Percentiles rank a stretch among this genome's conserved stretches.
These are phyloP conservation scores for Apodemia zela DNA, from an alignment of 2,888 invertebrate species.

Conservation along the genomic window DNA sequence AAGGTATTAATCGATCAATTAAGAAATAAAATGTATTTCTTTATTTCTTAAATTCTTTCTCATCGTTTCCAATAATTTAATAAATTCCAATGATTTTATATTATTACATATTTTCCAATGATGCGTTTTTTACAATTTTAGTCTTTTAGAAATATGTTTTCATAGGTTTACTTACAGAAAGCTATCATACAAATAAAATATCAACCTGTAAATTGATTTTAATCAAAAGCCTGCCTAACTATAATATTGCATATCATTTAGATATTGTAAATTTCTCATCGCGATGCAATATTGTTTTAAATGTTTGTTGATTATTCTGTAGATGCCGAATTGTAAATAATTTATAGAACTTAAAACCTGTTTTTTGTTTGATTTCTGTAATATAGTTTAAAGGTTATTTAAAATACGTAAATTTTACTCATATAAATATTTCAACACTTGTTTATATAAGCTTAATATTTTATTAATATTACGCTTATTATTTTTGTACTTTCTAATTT, in stretches of 20 bases:
- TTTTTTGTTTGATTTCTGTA: constrained; percentile 6
- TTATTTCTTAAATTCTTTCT: too few species aligned
- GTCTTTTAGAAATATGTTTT: too few species aligned
- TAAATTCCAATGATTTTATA: too few species aligned
- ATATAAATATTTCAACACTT: constrained; percentile 5
- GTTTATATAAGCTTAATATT: constrained; percentile 8
- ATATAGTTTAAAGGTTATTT: not conserved
- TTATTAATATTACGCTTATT: constrained; percentile 10
- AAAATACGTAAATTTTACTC: constrained; percentile 1
- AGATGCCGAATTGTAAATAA: constrained; percentile 21
- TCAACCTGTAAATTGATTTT: constrained; percentile 28
- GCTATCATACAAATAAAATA: constrained; percentile 14
- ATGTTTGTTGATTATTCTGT: constrained; percentile 17
- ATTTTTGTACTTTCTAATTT: constrained; percentile 8
- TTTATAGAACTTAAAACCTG: constrained; percentile 17
- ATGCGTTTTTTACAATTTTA: too few species aligned
- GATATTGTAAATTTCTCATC: constrained; percentile 45
- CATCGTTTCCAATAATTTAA: too few species aligned
- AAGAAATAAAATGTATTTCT: too few species aligned
- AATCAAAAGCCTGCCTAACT: constrained; percentile 67
- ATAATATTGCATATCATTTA: constrained; percentile 78
- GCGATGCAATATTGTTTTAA: constrained; percentile 20
- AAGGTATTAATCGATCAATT: too few species aligned
- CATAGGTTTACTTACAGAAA: too few species aligned
- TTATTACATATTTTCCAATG: too few species aligned